Evolutionary conservation across 2,888 invertebrate genomes (phyloP).

Genomic region (Mythimna lalbum): DNA sequence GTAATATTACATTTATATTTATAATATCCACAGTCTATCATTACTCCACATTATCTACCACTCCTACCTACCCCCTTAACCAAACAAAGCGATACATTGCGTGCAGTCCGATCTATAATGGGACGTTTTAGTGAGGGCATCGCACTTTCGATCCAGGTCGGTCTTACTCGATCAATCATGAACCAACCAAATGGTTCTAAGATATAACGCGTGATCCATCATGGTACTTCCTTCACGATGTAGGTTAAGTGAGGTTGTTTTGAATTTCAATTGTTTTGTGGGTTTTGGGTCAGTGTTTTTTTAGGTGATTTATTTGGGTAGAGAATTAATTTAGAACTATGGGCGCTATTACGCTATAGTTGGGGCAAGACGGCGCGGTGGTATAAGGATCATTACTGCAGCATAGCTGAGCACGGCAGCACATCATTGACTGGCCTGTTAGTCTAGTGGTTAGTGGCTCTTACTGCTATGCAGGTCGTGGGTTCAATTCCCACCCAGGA

Average conservation of each 20-base stretch:
- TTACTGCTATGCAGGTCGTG: too few relatives aligned
- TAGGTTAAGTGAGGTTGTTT: slow-evolving; percentile 60
- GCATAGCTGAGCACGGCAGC: too few relatives aligned
- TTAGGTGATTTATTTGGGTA: not conserved
- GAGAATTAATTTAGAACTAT: not conserved
- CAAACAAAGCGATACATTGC: slow-evolving; percentile 39
- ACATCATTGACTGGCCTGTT: too few relatives aligned
- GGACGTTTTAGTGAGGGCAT: slow-evolving; percentile 60
- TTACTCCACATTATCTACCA: slow-evolving; percentile 3
- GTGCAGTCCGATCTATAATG: slow-evolving; percentile 54
- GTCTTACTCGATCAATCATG: slow-evolving; percentile 71
- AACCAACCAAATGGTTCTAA: slow-evolving; percentile 59
- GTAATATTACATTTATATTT: too few relatives aligned
- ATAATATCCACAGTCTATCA: not conserved
- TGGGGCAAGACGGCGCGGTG: too few relatives aligned
- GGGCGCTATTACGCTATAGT: too few relatives aligned
- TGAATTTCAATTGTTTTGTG: slow-evolving; percentile 27
- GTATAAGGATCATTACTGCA: too few relatives aligned
- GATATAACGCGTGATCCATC: slow-evolving; percentile 69
- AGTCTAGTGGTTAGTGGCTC: too few relatives aligned
- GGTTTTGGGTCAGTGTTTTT: slow-evolving; percentile 38
- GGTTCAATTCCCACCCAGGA: too few relatives aligned
- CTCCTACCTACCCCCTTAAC: slow-evolving; percentile 6
- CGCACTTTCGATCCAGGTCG: slow-evolving; percentile 64
- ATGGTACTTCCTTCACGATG: slow-evolving; percentile 59